Conservation (phyloP, 2,113 vertebrate genomes). For the Halichoeres trimaculatus region DNA sequence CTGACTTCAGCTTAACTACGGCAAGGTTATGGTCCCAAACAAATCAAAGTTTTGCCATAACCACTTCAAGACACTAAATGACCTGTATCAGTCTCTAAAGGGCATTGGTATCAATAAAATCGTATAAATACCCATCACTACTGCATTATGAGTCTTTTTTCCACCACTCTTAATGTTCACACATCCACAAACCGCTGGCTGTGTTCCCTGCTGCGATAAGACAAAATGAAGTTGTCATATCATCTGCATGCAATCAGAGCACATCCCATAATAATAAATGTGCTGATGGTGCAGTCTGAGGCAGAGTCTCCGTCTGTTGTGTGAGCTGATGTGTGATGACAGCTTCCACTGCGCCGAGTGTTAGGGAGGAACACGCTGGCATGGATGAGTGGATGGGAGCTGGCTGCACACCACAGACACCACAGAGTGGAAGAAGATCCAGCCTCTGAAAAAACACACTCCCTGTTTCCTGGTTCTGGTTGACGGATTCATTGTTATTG, state of each 20-base stretch:
- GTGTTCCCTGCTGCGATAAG: conserved; percentile 1
- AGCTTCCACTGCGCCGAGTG: conserved; percentile 31
- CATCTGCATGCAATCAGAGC: conserved; percentile 37
- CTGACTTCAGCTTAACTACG: no score
- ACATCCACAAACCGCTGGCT: neutral
- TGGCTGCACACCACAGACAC: neutral
- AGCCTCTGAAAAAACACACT: conserved; percentile 60
- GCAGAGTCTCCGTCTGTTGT: conserved; percentile 21
- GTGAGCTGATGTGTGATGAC: conserved; percentile 41
- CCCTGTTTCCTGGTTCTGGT: conserved; percentile 54
- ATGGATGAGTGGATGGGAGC: conserved; percentile 34
- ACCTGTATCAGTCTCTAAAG: no score
- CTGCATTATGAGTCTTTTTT: no score
- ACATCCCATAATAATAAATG: conserved; percentile 22
- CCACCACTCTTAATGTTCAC: neutral
- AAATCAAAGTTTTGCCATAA: no score
- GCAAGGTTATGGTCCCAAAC: no score
- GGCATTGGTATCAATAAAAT: no score
- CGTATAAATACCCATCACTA: no score
- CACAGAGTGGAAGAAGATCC: conserved; percentile 20
- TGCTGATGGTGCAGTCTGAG: conserved; percentile 53
- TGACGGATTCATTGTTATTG: conserved; percentile 52
- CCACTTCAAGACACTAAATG: no score
- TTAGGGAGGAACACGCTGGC: conserved; percentile 42
- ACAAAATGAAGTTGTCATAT: conserved; percentile 21